Evolutionary conservation across 2,888 invertebrate species (phyloP), one percentile per base, ranked within the genome.

Genomic region (Trichogramma evanescens): DNA sequence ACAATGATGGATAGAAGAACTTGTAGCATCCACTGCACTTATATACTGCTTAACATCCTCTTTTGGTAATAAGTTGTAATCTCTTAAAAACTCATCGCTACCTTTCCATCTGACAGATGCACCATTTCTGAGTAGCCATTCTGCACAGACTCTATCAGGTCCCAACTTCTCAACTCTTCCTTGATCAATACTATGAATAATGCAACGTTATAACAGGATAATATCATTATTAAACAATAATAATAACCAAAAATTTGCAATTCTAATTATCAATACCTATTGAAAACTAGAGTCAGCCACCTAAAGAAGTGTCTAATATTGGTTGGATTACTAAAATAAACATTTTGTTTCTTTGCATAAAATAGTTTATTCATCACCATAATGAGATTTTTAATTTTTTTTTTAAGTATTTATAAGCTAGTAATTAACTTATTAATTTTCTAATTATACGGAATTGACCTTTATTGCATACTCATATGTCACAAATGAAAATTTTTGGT

Each of bases 41-140:
- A 85, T 77, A 56, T 80, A 77, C 39, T 78, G 71, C 26, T 73
- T 75, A 3, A 75, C 70, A 38, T 80, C 77, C 65, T 84, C 83
- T 4, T 81, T 77, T 1, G 91, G 89, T 51, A 96, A 77, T 0
- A 75, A 69, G 77, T 95, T 93, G 74, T 93, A 95, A 78, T 95
- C 88, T 52, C 80, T 75, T 48, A 84, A 74, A 68, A 78, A 83
- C 4, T 83, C 81, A 0, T 77, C 70, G 5, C 72, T 68, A 44
- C 82, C 83, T 44, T 80, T 80, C 85, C 90, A 94, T 63, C 85
- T 86, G 0, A 97, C 84, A 59, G 83, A 81, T 4, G 93, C 96
- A 3, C 96, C 96, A 80, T 95, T 95, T 66, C 89, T 83, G 41
- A 98, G 79, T 5, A 97, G 80, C 97, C 98, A 98, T 78, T 98